Base-by-base conservation (phyloP, 1,140 invertebrate genomes). In the Berghia stephanieae region DNA sequence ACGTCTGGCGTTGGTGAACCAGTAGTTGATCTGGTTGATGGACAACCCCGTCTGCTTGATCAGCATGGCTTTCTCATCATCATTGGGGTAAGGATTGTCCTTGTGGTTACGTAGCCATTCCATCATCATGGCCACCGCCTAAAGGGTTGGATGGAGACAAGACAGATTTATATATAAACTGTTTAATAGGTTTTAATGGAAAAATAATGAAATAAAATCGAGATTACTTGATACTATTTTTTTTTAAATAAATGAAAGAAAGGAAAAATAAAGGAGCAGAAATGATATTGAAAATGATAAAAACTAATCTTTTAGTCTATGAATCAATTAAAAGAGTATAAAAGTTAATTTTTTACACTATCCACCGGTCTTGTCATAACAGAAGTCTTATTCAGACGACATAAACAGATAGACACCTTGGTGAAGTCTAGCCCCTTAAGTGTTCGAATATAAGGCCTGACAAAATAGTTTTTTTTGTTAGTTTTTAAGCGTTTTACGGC, bases 1-100 rank as follows among this genome's bases (percentile, higher is more conserved):
- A 27, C 88, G 82, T 38, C 88, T 79, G 18, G 98, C 98, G 89
- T 99, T 99, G 42, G 98, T 98, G 87, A 99, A 99, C 98, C 98
- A 99, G 85, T 98, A 99, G 34, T 97, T 98, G 73, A 90, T 90
- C 81, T 90, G 90, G 70, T 88, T 89, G 40, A 90, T 89, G 2
- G 87, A 88, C 18, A 90, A 83, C 63, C 88, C 86, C 21, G 90
- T 90, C 66, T 88, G 85, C 79, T 89, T 85, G 66, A 90, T 88
- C 10, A 90, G 78, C 84, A 88, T 86, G 24, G 87, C 86, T 74
- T 90, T 90, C 79, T 90, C 90, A 38, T 89, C 87, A 80, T 90
- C 89, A 70, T 88, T 90, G 6, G 90, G 90, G 77, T 90, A 90
- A 0, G 90, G 90, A 71, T 90, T 90, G 80, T 89, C 86, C 78